A percentile compares a stretch with the other conserved stretches of the same genome.
These are phyloP conservation scores for Noctilio leporinus DNA, from an alignment of 2,113 vertebrate genomes.

Conservation along the genomic window DNA sequence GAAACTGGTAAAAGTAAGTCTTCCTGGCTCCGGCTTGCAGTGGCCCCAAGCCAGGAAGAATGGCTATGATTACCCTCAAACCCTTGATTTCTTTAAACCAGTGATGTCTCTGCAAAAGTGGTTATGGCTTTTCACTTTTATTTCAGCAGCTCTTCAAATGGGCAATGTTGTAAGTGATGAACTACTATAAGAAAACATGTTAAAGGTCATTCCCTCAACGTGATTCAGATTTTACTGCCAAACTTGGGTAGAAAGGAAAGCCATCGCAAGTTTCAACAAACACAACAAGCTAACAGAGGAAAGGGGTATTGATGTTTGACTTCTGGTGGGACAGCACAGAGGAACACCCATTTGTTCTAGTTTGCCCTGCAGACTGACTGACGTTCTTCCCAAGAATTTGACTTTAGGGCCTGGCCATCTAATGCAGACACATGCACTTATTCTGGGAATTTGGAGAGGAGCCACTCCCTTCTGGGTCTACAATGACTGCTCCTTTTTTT, in stretches of 20 bases:
- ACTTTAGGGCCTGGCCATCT: not conserved
- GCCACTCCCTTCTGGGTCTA: not conserved
- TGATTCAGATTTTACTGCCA: not conserved
- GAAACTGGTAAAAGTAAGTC: not conserved
- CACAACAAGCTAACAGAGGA: not conserved
- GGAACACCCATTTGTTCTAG: not conserved
- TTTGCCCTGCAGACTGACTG: not conserved
- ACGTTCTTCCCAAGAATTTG: not conserved
- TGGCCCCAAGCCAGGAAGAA: not conserved
- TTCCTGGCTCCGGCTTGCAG: not conserved
- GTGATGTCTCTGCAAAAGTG: not conserved
- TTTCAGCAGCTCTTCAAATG: not conserved
- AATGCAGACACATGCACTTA: not conserved
- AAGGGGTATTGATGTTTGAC: not conserved
- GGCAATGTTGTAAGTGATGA: not conserved
- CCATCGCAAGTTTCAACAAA: not conserved
- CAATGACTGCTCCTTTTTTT: not conserved
- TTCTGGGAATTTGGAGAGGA: not conserved
- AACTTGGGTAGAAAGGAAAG: not conserved
- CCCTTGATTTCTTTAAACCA: not conserved
- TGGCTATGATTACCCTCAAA: not conserved
- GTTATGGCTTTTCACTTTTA: not conserved
- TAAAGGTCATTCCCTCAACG: not conserved
- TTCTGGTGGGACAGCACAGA: not conserved
- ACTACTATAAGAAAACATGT: not conserved